Conservation (phyloP, 2,113 vertebrate species). For the Rhinopomastus cyanomelas region DNA sequence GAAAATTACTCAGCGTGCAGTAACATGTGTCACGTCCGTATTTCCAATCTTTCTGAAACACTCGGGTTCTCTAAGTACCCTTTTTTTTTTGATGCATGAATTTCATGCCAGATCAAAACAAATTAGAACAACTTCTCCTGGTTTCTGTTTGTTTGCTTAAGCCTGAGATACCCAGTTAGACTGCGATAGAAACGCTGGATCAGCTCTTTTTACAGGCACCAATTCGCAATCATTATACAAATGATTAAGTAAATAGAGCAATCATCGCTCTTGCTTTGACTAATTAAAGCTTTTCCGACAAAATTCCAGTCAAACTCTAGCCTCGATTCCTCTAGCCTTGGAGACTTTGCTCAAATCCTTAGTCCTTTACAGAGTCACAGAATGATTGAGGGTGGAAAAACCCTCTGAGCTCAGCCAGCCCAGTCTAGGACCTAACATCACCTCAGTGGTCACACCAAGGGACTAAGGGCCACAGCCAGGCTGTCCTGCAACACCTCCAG, state of each 20-base stretch:
- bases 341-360: background rate
- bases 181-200: background rate
- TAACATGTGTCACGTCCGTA: background rate
- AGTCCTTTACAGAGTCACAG: background rate
- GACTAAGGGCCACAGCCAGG: too few species aligned
- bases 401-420: too few species aligned
- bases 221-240: background rate
- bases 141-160: slow-evolving; percentile 29
- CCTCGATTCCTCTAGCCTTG: background rate
- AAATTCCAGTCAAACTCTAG: background rate
- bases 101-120: slow-evolving; percentile 22
- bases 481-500: too few species aligned
- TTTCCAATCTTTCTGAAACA: slow-evolving; percentile 23
- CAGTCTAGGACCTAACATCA: too few species aligned
- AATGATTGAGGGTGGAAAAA: too few species aligned
- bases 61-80: background rate
- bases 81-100: background rate
- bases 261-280: background rate
- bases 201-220: background rate
- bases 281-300: background rate
- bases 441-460: too few species aligned
- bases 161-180: background rate
- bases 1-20: slow-evolving; percentile 35
- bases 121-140: slow-evolving; percentile 6
- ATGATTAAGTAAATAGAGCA: background rate